Evolutionary conservation across 2,888 invertebrate species (phyloP).

Genomic region (Caradrina clavipalpis): DNA sequence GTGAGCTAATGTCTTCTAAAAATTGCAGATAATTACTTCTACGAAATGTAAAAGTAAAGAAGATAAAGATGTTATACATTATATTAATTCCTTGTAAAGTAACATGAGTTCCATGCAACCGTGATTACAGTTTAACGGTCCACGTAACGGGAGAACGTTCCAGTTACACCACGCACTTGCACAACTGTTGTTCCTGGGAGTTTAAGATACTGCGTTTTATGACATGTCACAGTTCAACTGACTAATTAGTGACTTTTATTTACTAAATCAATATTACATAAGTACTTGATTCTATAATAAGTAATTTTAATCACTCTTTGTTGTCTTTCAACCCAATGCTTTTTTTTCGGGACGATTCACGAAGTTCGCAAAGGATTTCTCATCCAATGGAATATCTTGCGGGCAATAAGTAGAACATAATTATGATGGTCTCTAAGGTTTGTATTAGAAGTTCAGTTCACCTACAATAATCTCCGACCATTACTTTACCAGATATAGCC

Average conservation of each 20-base stretch:
- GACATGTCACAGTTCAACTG: constrained; percentile 3
- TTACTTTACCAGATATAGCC: too few species aligned
- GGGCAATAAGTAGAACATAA: too few species aligned
- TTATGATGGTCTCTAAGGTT: too few species aligned
- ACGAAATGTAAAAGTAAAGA: constrained; percentile 15
- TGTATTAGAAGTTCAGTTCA: too few species aligned
- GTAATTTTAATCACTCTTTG: too few species aligned
- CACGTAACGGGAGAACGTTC: constrained; percentile 78
- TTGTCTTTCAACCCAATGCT: background rate
- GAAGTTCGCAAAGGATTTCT: background rate
- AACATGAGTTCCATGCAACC: constrained; percentile 69
- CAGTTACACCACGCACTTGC: constrained; percentile 66
- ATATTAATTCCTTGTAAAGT: constrained; percentile 59
- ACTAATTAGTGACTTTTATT: background rate
- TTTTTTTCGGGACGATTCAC: background rate
- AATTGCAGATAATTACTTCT: background rate
- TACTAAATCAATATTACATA: background rate
- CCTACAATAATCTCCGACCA: too few species aligned
- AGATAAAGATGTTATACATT: background rate
- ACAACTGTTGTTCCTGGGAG: constrained; percentile 65
- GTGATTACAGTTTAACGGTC: constrained; percentile 78
- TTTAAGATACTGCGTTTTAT: constrained; percentile 30
- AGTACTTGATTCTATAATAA: too few species aligned
- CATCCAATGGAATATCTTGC: background rate
- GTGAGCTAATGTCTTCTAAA: too few species aligned